Evolutionary conservation across 2,888 invertebrate genomes (phyloP).

Genomic region (Troides helena): DNA sequence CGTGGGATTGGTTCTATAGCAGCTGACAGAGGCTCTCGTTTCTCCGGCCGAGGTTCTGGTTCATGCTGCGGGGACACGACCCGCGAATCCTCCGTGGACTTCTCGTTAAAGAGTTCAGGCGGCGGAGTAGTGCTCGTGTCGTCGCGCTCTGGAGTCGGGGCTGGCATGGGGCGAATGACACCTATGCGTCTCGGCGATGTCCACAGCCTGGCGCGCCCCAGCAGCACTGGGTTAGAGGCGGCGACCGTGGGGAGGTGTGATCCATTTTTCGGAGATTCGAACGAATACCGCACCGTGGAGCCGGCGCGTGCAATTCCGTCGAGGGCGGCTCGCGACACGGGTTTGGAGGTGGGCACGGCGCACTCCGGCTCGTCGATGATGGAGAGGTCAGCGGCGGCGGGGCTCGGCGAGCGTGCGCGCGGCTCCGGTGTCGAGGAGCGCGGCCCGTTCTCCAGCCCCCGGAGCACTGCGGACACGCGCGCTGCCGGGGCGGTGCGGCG

Average conservation of each 20-base stretch:
- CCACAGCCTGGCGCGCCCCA: constrained; percentile 55
- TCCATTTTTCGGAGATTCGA: constrained; percentile 62
- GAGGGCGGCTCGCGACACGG: constrained; percentile 80
- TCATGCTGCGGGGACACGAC: constrained; percentile 41
- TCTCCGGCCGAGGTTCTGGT: constrained; percentile 37
- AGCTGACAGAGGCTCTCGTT: constrained; percentile 57
- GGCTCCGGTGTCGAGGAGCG: constrained; percentile 62
- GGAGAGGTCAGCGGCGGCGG: constrained; percentile 44
- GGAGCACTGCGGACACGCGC: constrained; percentile 67
- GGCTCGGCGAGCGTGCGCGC: constrained; percentile 45
- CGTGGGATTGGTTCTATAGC: constrained; percentile 66
- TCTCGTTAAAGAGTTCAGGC: constrained; percentile 33
- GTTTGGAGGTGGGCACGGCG: constrained; percentile 54
- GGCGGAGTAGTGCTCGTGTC: constrained; percentile 34
- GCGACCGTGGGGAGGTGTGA: constrained; percentile 64
- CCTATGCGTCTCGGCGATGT: constrained; percentile 73
- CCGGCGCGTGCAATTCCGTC: constrained; percentile 85
- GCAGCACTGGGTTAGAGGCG: constrained; percentile 63
- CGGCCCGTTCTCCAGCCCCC: constrained; percentile 56
- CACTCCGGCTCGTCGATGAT: constrained; percentile 47
- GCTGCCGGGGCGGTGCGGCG: constrained; percentile 69
- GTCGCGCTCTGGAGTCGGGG: constrained; percentile 38
- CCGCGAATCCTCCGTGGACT: constrained; percentile 39
- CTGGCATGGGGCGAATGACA: constrained; percentile 79
- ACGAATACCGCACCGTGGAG: constrained; percentile 82